Base-by-base conservation (phyloP, 1,140 invertebrate genomes). In the Drosophila repletoides region DNA sequence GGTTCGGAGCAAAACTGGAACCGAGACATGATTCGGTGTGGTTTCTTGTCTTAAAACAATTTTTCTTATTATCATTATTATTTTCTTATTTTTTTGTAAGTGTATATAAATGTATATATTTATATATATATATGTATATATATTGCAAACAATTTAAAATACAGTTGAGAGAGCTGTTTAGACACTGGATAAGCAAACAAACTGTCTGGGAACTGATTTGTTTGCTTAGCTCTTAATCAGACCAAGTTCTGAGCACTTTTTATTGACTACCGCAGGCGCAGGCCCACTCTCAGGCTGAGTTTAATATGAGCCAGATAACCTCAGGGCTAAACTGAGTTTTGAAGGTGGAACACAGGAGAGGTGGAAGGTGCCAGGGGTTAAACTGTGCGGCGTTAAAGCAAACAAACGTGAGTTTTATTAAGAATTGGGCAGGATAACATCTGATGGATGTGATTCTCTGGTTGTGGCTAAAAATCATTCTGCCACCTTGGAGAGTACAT, bases 161-260 rank as follows among this genome's bases (percentile, higher is more conserved):
- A 80, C 81, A 86, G 72, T 86, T 51, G 71, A 86, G 66, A 40
- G 38, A 40, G 49, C 51, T 83, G 77, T 83, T 84, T 86, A 86
- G 72, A 86, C 75, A 87, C 81, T 65, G 80, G 80, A 58, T 83
- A 86, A 83, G 65, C 74, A 84, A 83, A 84, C 70, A 83, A 31
- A 41, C 36, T 53, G 63, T 51, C 52, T 52, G 75, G 40, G 43
- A 52, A 52, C 33, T 70, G 80, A 86, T 86, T 86, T 80, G 80
- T 86, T 69, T 86, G 81, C 81, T 49, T 40, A 86, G 72, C 80
- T 80, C 81, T 86, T 86, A 86, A 86, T 86, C 80, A 79, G 58
- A 58, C 46, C 55, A 60, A 73, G 64, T 72, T 75, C 70, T 38
- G 43, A 61, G 75, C 48, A 61, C 56, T 83, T 74, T 77, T 51